phyloP scores from a whole-genome alignment of 2,113 vertebrate genomes.

The Antidorcas marsupialis region DNA sequence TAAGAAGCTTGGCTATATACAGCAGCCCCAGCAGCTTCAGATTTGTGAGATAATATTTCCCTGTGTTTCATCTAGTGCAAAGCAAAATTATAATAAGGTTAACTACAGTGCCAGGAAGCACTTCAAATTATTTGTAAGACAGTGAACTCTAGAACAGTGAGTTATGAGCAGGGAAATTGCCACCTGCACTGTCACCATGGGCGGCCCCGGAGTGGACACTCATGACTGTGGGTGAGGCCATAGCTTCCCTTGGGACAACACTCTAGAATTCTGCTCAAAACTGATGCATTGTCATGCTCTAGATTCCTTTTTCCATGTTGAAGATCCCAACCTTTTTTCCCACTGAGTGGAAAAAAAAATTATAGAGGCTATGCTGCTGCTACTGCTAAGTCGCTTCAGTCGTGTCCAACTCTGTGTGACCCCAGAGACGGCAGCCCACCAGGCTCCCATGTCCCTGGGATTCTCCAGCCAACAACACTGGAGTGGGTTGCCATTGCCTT shows the following conservation, averaged over 20 bases:
- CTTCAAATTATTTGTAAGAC: neutral
- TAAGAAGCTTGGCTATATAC: neutral
- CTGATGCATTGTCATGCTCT: neutral
- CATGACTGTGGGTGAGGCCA: neutral
- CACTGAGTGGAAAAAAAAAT: neutral
- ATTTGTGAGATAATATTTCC: neutral
- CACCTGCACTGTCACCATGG: rapidly evolving
- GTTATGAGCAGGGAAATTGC: neutral
- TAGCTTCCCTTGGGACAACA: neutral
- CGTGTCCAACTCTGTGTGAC: too few relatives aligned
- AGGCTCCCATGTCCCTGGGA: too few relatives aligned
- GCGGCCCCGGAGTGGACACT: neutral
- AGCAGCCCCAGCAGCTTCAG: neutral
- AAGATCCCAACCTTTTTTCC: neutral
- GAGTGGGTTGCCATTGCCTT: too few relatives aligned
- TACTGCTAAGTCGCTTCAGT: too few relatives aligned
- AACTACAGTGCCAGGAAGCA: neutral
- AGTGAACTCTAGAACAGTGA: neutral
- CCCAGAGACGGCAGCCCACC: too few relatives aligned
- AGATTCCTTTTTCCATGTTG: neutral
- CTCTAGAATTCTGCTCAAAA: neutral
- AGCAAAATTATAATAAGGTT: neutral
- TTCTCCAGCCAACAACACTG: too few relatives aligned
- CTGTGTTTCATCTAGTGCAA: neutral
- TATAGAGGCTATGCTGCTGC: neutral